Evolutionary conservation across 2,113 vertebrate species (phyloP).

Genomic region (Heliornis fulica): DNA sequence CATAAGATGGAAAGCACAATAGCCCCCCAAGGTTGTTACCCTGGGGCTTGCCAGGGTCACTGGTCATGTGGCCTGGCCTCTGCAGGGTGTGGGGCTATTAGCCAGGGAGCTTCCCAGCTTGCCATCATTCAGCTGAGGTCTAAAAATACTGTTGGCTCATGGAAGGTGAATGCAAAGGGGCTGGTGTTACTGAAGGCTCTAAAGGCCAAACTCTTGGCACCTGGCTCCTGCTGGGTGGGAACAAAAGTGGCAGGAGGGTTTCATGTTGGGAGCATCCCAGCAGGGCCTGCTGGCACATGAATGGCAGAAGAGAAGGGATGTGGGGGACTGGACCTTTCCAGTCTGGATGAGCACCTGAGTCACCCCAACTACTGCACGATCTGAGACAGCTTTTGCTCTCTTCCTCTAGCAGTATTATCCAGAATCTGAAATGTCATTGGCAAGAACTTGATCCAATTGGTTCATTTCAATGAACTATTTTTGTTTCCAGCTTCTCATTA

Average conservation of each 20-base stretch:
- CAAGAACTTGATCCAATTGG: not conserved
- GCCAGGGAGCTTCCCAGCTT: not conserved
- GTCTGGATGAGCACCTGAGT: not conserved
- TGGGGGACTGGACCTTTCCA: not conserved
- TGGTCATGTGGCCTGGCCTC: not conserved
- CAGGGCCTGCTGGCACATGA: not conserved
- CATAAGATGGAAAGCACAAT: not conserved
- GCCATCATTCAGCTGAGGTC: not conserved
- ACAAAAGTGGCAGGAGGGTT: not conserved
- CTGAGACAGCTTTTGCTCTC: not conserved
- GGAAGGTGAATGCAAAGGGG: not conserved
- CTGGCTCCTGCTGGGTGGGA: not conserved
- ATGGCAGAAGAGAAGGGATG: not conserved
- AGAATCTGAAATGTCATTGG: not conserved
- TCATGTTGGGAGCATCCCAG: not conserved
- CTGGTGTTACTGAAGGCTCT: not conserved
- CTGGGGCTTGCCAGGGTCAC: not conserved
- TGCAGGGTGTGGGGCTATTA: not conserved
- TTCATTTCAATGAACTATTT: not conserved
- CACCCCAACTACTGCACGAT: not conserved
- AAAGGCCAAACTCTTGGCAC: not conserved
- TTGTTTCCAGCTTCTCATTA: not conserved
- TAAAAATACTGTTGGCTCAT: not conserved
- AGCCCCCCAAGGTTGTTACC: not conserved
- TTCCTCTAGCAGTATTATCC: not conserved